Evolutionary conservation across 2,113 vertebrate genomes (phyloP).

Genomic region (Sphaerodactylus townsendi): DNA sequence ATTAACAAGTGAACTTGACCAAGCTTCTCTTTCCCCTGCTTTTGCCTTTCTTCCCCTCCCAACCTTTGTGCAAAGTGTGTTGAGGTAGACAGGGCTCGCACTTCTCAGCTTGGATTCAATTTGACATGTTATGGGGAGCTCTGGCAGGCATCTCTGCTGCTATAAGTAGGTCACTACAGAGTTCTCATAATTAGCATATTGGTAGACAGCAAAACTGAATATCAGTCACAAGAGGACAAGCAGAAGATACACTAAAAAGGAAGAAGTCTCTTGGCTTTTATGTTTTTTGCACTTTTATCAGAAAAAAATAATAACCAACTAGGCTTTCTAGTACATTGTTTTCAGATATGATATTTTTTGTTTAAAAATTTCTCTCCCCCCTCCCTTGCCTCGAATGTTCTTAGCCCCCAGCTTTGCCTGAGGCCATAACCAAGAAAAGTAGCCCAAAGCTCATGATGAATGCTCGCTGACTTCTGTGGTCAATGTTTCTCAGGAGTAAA

Average conservation of each 20-base stretch:
- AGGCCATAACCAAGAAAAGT: slow-evolving; percentile 76
- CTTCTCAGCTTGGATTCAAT: slow-evolving; percentile 58
- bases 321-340: slow-evolving; percentile 38
- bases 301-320: slow-evolving; percentile 34
- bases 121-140: slow-evolving; percentile 59
- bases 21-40: slow-evolving; percentile 37
- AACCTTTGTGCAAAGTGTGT: slow-evolving; percentile 59
- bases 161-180: slow-evolving; percentile 77
- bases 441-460: slow-evolving; percentile 75
- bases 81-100: slow-evolving; percentile 58
- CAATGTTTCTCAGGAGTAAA: slow-evolving; percentile 74
- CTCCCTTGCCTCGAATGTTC: slow-evolving; percentile 69
- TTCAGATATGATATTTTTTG: slow-evolving; percentile 44
- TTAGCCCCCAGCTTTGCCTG: slow-evolving; percentile 76
- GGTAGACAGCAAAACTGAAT: slow-evolving; percentile 54
- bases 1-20: slow-evolving; percentile 61
- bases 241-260: slow-evolving; percentile 16
- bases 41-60: neutral
- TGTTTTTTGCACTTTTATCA: slow-evolving; percentile 54
- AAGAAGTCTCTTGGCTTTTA: slow-evolving; percentile 32
- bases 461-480: slow-evolving; percentile 75
- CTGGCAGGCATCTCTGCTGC: slow-evolving; percentile 58
- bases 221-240: slow-evolving; percentile 48
- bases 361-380: slow-evolving; percentile 51
- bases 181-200: slow-evolving; percentile 67